Evolutionary conservation across 2,888 invertebrate species (phyloP).

Genomic region (Scaptomyza tumidula): DNA sequence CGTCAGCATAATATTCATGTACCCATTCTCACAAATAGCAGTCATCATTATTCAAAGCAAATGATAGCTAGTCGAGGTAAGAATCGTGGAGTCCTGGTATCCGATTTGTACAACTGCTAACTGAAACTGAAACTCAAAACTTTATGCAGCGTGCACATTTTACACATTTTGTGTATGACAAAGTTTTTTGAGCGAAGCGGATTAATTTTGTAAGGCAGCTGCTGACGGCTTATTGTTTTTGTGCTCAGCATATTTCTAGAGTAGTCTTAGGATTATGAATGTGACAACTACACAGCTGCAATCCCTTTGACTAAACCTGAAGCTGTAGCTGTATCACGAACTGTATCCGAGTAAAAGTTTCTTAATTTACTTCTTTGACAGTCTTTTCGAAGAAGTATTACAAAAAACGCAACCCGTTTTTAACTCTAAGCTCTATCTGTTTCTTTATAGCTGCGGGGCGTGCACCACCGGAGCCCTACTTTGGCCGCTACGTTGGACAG

Average conservation of each 20-base stretch:
- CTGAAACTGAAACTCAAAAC: constrained; percentile 42
- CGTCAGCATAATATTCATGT: constrained; percentile 14
- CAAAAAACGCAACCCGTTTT: constrained; percentile 2
- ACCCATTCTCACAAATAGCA: background rate
- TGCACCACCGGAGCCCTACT: constrained; percentile 88
- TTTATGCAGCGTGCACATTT: constrained; percentile 53
- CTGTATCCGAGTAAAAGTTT: constrained; percentile 12
- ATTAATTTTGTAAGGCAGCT: constrained; percentile 68
- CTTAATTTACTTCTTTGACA: background rate
- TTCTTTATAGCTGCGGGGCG: constrained; percentile 74
- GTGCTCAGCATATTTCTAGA: constrained; percentile 25
- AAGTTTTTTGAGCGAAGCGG: constrained; percentile 61
- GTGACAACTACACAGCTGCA: constrained; percentile 32
- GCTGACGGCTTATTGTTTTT: constrained; percentile 43
- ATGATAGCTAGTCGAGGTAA: constrained; percentile 29
- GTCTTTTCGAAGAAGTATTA: constrained; percentile 20
- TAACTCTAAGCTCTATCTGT: constrained; percentile 8
- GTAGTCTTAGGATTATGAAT: constrained; percentile 66
- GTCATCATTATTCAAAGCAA: constrained; percentile 34
- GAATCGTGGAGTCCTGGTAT: constrained; percentile 8
- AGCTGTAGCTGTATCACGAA: background rate
- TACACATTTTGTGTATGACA: constrained; percentile 26
- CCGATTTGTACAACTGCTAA: constrained; percentile 13
- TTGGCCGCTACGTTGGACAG: constrained; percentile 90
- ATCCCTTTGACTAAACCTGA: constrained; percentile 22